Conservation (phyloP, 1,140 invertebrate species). For the Drosophila kepulauana region DNA sequence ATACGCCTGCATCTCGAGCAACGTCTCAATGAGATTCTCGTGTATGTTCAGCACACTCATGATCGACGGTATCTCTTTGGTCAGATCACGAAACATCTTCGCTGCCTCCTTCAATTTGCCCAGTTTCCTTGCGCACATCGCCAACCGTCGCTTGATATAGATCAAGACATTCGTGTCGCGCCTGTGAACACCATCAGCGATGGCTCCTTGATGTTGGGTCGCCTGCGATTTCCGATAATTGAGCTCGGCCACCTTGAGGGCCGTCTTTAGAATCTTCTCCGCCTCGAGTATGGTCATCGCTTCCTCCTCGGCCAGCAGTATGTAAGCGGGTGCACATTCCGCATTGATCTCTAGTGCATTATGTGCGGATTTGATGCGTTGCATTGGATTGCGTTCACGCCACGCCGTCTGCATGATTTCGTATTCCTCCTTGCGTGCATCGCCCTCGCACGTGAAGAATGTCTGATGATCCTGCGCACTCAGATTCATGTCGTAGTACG, state of each 20-base stretch:
- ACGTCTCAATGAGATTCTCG: slow-evolving; percentile 98
- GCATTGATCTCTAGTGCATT: slow-evolving; percentile 95
- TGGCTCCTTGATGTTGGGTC: slow-evolving; percentile 90
- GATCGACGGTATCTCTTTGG: slow-evolving; percentile 96
- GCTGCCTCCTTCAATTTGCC: slow-evolving; percentile 97
- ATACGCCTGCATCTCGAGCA: slow-evolving; percentile 98
- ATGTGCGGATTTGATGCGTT: slow-evolving; percentile 96
- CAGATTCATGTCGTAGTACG: slow-evolving; percentile 99
- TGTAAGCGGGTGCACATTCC: slow-evolving; percentile 98
- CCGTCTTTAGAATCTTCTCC: slow-evolving; percentile 95
- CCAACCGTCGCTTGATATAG: slow-evolving; percentile 96
- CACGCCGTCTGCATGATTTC: slow-evolving; percentile 99
- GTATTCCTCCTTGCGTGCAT: slow-evolving; percentile 95
- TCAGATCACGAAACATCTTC: slow-evolving; percentile 98
- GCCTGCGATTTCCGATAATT: slow-evolving; percentile 92
- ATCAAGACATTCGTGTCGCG: slow-evolving; percentile 98
- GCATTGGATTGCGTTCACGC: slow-evolving; percentile 96
- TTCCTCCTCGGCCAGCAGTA: slow-evolving; percentile 98
- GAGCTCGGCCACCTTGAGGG: slow-evolving; percentile 94
- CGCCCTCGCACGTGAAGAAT: slow-evolving; percentile 97
- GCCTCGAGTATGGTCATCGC: slow-evolving; percentile 95
- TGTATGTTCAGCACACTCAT: slow-evolving; percentile 98
- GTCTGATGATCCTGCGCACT: slow-evolving; percentile 99
- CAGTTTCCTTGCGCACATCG: slow-evolving; percentile 98
- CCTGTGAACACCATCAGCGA: slow-evolving; percentile 92